Percentiles rank a stretch among this genome's conserved stretches.
Conservation (phyloP, 2,113 vertebrate genomes). For the Hyperopisus bebe region DNA sequence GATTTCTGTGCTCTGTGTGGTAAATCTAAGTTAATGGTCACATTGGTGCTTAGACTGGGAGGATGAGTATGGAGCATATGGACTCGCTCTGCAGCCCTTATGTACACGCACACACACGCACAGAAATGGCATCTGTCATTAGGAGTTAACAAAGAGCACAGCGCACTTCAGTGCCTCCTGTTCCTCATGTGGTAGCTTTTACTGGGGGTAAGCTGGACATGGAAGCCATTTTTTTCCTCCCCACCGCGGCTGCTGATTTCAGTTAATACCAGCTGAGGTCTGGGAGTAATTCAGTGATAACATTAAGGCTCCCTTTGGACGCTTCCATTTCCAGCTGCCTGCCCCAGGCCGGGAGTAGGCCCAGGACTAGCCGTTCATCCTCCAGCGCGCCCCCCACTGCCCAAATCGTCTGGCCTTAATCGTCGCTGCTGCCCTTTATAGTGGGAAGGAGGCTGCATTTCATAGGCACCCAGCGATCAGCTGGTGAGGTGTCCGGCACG, state of each 20-base stretch:
- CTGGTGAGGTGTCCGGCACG: background rate
- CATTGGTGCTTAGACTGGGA: background rate
- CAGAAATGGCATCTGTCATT: slow-evolving; percentile 26
- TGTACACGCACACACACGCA: background rate
- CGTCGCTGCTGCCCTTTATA: background rate
- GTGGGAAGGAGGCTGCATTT: background rate
- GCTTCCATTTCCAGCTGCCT: slow-evolving; percentile 27
- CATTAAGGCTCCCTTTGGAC: slow-evolving; percentile 32
- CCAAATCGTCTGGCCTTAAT: background rate
- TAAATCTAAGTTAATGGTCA: slow-evolving; percentile 13
- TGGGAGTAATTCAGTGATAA: slow-evolving; percentile 49
- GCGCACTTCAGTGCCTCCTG: slow-evolving; percentile 30
- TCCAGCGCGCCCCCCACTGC: background rate
- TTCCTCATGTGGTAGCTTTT: slow-evolving; percentile 58
- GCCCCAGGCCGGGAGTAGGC: background rate
- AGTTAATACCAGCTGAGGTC: slow-evolving; percentile 34
- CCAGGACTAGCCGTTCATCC: background rate
- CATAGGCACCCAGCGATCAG: background rate
- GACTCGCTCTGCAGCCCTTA: background rate
- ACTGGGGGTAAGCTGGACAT: slow-evolving; percentile 32
- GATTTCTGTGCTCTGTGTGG: background rate
- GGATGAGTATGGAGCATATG: background rate
- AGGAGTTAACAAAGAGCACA: slow-evolving; percentile 39
- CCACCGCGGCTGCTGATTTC: slow-evolving; percentile 22
- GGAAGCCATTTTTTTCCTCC: slow-evolving; percentile 45